A percentile compares a stretch with the other conserved stretches of the same genome.
Evolutionary conservation across 2,113 vertebrate genomes (phyloP).

Genomic region (Corythaixoides concolor): DNA sequence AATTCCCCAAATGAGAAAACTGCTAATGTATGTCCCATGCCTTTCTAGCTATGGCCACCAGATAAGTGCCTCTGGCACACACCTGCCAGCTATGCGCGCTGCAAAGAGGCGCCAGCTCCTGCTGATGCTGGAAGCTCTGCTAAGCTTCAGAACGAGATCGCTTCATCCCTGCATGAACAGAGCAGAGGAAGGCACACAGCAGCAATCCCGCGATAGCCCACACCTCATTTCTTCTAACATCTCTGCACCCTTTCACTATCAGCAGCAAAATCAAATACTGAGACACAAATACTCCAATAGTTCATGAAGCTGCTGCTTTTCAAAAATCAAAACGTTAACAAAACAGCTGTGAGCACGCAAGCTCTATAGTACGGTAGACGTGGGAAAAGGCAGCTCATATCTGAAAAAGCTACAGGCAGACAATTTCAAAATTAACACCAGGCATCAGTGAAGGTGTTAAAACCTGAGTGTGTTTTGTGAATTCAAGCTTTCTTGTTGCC

Average conservation of each 20-base stretch:
- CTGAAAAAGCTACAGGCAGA: background rate
- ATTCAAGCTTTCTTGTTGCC: background rate
- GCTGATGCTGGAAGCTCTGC: background rate
- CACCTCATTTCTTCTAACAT: background rate
- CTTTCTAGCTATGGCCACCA: background rate
- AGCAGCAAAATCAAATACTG: background rate
- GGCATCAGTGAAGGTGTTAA: background rate
- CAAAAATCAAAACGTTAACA: rapidly evolving
- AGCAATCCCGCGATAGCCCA: background rate
- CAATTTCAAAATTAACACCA: background rate
- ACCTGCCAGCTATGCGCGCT: background rate
- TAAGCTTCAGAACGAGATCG: background rate
- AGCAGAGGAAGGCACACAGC: background rate
- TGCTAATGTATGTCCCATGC: background rate
- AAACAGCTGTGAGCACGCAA: background rate
- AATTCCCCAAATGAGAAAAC: background rate
- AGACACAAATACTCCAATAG: background rate
- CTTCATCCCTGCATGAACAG: rapidly evolving
- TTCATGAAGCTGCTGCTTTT: background rate
- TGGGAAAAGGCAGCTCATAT: background rate
- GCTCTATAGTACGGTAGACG: background rate
- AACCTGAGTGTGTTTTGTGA: background rate
- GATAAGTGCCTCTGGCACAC: background rate
- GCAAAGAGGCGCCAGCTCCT: background rate
- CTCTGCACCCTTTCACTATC: background rate